Conservation (phyloP, 2,888 invertebrate genomes). For the Leptopilina drosophilae region DNA sequence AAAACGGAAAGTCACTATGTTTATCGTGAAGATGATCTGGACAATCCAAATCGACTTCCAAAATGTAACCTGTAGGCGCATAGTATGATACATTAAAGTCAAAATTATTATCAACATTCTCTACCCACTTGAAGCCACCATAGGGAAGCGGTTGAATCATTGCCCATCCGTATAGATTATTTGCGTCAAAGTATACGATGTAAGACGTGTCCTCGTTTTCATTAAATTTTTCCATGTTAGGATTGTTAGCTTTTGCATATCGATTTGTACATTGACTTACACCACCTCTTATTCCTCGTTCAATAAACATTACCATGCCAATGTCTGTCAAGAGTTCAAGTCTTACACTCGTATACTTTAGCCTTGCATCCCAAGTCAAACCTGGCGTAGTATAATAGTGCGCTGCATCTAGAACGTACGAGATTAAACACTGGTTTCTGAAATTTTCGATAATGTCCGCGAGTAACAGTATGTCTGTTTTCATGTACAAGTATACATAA, state of each 20-base stretch:
- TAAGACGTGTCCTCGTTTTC: no score
- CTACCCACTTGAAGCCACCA: conserved; percentile 35
- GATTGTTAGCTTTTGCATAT: conserved; percentile 54
- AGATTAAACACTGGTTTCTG: conserved; percentile 46
- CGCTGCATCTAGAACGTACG: conserved; percentile 43
- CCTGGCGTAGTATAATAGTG: conserved; percentile 50
- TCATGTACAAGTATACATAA: neutral
- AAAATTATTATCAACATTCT: neutral
- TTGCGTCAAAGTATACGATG: conserved; percentile 32
- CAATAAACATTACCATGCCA: conserved; percentile 17
- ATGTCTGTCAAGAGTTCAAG: conserved; percentile 20
- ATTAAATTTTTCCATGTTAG: neutral
- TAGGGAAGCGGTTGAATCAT: conserved; percentile 33
- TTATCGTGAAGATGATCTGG: conserved; percentile 37
- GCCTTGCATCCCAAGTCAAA: conserved; percentile 50
- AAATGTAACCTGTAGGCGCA: conserved; percentile 18
- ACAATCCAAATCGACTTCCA: conserved; percentile 40
- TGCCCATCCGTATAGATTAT: conserved; percentile 41
- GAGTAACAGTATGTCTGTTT: neutral
- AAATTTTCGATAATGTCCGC: conserved; percentile 49
- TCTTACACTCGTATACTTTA: conserved; percentile 48
- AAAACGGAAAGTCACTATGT: conserved; percentile 52
- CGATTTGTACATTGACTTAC: no score
- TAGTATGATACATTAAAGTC: neutral
- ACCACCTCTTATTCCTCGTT: conserved; percentile 15